These are phyloP conservation scores for Eulimnadia texana DNA, from an alignment of 1,140 invertebrate genomes.

Conservation along the genomic window DNA sequence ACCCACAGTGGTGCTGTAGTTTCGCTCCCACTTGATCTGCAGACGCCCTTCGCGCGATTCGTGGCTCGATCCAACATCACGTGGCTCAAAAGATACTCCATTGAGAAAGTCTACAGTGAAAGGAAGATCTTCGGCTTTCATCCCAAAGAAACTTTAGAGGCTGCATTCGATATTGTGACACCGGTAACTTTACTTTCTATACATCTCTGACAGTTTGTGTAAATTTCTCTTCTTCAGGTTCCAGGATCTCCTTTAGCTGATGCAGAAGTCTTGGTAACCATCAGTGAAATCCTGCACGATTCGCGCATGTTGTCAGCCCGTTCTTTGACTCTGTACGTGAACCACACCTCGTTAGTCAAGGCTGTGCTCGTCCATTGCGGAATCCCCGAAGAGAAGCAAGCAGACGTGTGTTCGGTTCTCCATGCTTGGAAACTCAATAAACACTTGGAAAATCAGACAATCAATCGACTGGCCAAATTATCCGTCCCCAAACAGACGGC, in stretches of 20 bases:
- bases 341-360: conserved; percentile 63
- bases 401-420: conserved; percentile 45
- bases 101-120: conserved; percentile 75
- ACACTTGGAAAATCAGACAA: neutral
- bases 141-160: conserved; percentile 75
- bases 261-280: conserved; percentile 64
- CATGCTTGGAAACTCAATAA: conserved; percentile 34
- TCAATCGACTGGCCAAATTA: conserved; percentile 4
- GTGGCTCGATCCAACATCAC: conserved; percentile 65
- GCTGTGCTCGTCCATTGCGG: conserved; percentile 65
- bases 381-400: conserved; percentile 54
- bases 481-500: conserved; percentile 53
- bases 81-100: conserved; percentile 63
- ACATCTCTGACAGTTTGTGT: no score
- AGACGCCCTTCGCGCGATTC: conserved; percentile 62
- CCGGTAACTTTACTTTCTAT: conserved; percentile 33
- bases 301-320: conserved; percentile 16
- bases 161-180: conserved; percentile 84
- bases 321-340: conserved; percentile 33
- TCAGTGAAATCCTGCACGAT: conserved; percentile 58
- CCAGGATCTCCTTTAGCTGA: conserved; percentile 57
- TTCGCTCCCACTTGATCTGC: conserved; percentile 32
- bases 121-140: conserved; percentile 67
- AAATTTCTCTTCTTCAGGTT: no score
- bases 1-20: conserved; percentile 66